Conservation (phyloP, 2,888 invertebrate genomes). For the Caenorhabditis drosophilae region DNA sequence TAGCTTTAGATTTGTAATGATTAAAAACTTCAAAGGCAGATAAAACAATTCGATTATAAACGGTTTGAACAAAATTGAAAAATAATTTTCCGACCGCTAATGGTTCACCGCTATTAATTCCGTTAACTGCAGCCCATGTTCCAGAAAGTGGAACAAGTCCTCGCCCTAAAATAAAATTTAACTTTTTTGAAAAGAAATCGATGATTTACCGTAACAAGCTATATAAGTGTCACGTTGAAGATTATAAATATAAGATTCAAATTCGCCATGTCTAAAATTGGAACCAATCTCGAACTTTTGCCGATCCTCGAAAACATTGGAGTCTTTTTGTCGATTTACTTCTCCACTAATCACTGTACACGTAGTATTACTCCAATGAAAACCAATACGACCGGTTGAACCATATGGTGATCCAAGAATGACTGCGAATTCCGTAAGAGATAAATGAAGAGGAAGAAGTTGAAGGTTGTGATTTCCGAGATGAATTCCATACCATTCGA, state of each 20-base stretch:
- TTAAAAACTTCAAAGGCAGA: conserved; percentile 36
- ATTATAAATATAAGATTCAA: conserved; percentile 62
- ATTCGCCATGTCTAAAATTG: conserved; percentile 66
- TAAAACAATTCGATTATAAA: conserved; percentile 37
- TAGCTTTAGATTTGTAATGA: conserved; percentile 53
- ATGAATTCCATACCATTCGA: conserved; percentile 36
- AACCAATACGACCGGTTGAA: conserved; percentile 58
- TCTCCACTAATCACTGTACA: conserved; percentile 67
- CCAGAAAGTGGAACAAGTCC: conserved; percentile 54
- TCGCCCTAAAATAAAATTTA: conserved; percentile 27
- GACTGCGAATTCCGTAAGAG: conserved; percentile 62
- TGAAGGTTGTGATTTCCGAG: conserved; percentile 31
- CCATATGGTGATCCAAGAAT: conserved; percentile 54
- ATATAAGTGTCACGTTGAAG: conserved; percentile 55
- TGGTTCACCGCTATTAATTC: conserved; percentile 48
- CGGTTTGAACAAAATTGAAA: conserved; percentile 30
- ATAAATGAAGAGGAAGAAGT: conserved; percentile 45
- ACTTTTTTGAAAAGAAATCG: neutral
- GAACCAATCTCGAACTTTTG: conserved; percentile 55
- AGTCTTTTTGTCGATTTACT: conserved; percentile 48
- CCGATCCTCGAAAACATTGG: conserved; percentile 32
- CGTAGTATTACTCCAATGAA: conserved; percentile 67
- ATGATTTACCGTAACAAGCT: conserved; percentile 58
- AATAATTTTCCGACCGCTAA: conserved; percentile 38
- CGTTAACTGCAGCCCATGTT: conserved; percentile 13